phyloP scores from a whole-genome alignment of 92 coral and sea anemone species.

The Blastomussa wellsi region DNA sequence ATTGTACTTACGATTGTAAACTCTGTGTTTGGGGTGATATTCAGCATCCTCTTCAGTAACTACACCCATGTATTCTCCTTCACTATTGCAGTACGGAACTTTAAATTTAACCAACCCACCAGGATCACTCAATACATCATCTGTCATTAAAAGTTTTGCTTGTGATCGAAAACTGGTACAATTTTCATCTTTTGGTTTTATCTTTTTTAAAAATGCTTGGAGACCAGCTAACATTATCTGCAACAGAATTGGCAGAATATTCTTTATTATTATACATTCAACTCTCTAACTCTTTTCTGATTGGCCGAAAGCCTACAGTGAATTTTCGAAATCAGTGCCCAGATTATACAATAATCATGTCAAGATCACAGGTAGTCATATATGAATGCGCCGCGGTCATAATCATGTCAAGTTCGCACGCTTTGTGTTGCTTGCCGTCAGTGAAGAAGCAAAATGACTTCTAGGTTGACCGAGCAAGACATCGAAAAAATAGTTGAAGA shows the following conservation, averaged over 20 bases:
- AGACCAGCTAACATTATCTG: slow-evolving; percentile 49
- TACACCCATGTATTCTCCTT: slow-evolving; percentile 4
- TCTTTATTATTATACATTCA: not conserved
- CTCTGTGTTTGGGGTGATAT: slow-evolving; percentile 19
- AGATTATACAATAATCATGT: too few species aligned
- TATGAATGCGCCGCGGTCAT: too few species aligned
- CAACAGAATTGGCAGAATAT: not conserved
- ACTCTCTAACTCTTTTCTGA: too few species aligned
- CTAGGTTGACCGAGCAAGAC: too few species aligned
- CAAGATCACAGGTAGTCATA: too few species aligned
- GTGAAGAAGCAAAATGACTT: too few species aligned
- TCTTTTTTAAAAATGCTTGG: slow-evolving; percentile 28
- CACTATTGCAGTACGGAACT: slow-evolving; percentile 26
- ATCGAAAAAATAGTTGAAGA: too few species aligned
- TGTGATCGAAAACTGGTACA: slow-evolving; percentile 36
- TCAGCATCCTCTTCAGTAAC: slow-evolving; percentile 30
- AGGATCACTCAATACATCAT: slow-evolving; percentile 29
- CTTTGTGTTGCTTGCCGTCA: too few species aligned
- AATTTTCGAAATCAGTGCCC: too few species aligned
- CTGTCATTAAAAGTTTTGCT: slow-evolving; percentile 32
- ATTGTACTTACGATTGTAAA: slow-evolving; percentile 37
- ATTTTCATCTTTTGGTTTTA: slow-evolving; percentile 25
- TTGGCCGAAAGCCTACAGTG: too few species aligned
- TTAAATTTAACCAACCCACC: slow-evolving; percentile 31
- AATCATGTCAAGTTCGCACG: too few species aligned